Evolutionary conservation across 2,113 vertebrate genomes (phyloP).

Genomic region (Oriolus oriolus): DNA sequence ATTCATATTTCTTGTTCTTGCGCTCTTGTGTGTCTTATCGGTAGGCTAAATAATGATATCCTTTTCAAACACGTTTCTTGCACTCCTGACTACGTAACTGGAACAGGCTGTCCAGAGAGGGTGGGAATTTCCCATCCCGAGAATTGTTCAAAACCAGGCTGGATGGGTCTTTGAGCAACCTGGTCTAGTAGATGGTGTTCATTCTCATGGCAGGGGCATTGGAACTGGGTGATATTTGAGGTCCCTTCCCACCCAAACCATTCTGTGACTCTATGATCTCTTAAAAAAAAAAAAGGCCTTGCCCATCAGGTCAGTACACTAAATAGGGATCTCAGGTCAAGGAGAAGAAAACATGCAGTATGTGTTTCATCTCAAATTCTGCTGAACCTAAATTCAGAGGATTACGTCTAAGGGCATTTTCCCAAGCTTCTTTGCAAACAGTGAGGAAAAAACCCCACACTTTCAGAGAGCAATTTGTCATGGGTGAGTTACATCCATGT

Average conservation of each 20-base stretch:
- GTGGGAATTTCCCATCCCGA: background rate
- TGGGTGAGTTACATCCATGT: background rate
- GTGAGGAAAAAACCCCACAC: fast-evolving
- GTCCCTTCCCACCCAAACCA: background rate
- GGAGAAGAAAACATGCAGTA: background rate
- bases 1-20: background rate
- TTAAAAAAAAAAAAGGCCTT: background rate
- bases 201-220: background rate
- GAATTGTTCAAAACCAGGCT: background rate
- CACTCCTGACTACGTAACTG: background rate
- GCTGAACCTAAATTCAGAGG: background rate
- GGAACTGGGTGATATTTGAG: background rate
- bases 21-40: background rate
- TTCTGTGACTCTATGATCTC: background rate
- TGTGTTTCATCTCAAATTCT: background rate
- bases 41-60: background rate
- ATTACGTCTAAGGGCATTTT: background rate
- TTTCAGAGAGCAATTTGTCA: background rate
- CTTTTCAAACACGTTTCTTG: background rate
- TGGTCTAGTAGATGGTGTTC: background rate
- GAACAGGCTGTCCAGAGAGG: background rate
- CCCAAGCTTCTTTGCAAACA: background rate
- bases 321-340: background rate
- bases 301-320: fast-evolving
- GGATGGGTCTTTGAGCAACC: background rate